Conservation (phyloP, 2,888 invertebrate genomes). For the Trissoscelio sp. region DNA sequence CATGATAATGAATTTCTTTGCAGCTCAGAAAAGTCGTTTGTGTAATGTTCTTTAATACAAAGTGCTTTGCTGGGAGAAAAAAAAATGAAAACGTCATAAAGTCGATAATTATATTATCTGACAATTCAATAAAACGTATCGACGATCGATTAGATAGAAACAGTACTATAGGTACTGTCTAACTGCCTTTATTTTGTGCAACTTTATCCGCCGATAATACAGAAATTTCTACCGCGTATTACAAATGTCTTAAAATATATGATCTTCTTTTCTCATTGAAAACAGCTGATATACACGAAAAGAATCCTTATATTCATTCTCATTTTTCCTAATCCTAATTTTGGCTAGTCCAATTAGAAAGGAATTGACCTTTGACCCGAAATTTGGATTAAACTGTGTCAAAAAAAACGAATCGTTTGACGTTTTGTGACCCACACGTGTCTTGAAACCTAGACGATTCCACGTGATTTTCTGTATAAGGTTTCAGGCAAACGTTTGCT, state of each 20-base stretch:
- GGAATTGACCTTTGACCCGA: neutral
- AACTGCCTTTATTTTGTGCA: neutral
- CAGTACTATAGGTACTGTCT: neutral
- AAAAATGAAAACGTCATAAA: constrained; percentile 25
- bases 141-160: constrained; percentile 57
- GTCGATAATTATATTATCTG: constrained; percentile 47
- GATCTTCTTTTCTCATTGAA: too few species aligned
- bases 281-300: too few species aligned
- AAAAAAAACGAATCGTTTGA: neutral
- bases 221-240: constrained; percentile 17
- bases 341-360: too few species aligned
- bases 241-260: constrained; percentile 1
- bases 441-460: constrained; percentile 70
- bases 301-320: too few species aligned
- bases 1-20: neutral
- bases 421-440: constrained; percentile 50
- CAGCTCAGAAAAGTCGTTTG: constrained; percentile 2
- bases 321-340: too few species aligned
- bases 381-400: neutral
- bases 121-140: constrained; percentile 53
- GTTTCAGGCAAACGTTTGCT: constrained; percentile 76
- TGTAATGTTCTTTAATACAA: constrained; percentile 18
- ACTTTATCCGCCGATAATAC: constrained; percentile 46
- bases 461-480: constrained; percentile 73
- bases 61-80: neutral